phyloP scores from a whole-genome alignment of 2,888 invertebrate genomes.

The Chrysomela aeneicollis region DNA sequence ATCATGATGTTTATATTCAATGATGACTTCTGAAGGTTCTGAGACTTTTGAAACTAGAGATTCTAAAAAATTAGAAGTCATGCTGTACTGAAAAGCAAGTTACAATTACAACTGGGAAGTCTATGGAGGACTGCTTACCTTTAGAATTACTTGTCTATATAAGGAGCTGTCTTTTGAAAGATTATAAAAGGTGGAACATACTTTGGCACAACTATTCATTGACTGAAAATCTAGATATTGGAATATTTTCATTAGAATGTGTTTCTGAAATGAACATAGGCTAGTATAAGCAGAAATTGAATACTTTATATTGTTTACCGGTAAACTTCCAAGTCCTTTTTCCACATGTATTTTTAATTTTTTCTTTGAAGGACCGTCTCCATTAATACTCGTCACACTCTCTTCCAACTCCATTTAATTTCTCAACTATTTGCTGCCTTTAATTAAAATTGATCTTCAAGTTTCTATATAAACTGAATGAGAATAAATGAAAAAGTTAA shows the following conservation, averaged over 20 bases:
- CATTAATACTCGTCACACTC: slow-evolving; percentile 27
- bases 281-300: slow-evolving; percentile 12
- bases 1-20: slow-evolving; percentile 47
- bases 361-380: slow-evolving; percentile 40
- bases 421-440: no score
- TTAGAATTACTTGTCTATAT: slow-evolving; percentile 48
- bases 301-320: slow-evolving; percentile 36
- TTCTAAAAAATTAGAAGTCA: slow-evolving; percentile 49
- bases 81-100: slow-evolving; percentile 46
- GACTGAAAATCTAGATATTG: slow-evolving; percentile 49
- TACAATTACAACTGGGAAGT: not conserved
- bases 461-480: no score
- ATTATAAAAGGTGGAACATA: slow-evolving; percentile 50
- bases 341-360: slow-evolving; percentile 38
- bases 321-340: slow-evolving; percentile 40
- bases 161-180: slow-evolving; percentile 48
- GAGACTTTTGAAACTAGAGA: slow-evolving; percentile 49
- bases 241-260: slow-evolving; percentile 48
- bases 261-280: slow-evolving; percentile 43
- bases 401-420: slow-evolving; percentile 31
- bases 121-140: slow-evolving; percentile 45
- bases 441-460: no score
- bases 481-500: no score
- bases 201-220: slow-evolving; percentile 46
- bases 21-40: slow-evolving; percentile 44